Conservation (phyloP, 2,113 vertebrate genomes). For the Pituophis catenifer region DNA sequence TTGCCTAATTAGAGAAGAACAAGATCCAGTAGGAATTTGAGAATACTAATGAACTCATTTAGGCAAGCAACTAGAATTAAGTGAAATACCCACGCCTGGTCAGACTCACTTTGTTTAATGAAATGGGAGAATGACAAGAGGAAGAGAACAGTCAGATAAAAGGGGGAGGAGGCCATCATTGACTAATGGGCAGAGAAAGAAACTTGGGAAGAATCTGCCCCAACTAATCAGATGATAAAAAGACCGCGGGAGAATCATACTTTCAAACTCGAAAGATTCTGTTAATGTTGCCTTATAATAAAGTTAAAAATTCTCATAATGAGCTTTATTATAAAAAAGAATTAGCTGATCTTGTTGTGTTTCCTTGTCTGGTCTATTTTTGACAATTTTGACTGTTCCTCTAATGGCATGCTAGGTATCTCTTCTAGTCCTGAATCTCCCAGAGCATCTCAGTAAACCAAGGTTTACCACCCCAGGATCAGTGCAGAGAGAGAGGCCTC, state of each 20-base stretch:
- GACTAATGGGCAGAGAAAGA: background rate
- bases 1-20: background rate
- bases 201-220: background rate
- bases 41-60: background rate
- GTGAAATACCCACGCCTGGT: background rate
- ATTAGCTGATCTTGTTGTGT: too few relatives aligned
- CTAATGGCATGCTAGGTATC: too few relatives aligned
- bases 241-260: background rate
- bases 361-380: too few relatives aligned
- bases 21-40: background rate
- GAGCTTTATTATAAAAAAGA: background rate
- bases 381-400: too few relatives aligned
- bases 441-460: background rate
- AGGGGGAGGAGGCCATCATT: background rate
- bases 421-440: too few relatives aligned
- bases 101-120: background rate
- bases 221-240: background rate
- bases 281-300: background rate
- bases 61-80: background rate
- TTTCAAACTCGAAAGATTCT: background rate
- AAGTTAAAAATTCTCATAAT: background rate
- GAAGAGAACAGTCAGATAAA: background rate
- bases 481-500: background rate
- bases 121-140: background rate
- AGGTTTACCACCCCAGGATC: background rate